phyloP scores from a whole-genome alignment of 2,113 vertebrate species.

The Pangasianodon hypophthalmus region DNA sequence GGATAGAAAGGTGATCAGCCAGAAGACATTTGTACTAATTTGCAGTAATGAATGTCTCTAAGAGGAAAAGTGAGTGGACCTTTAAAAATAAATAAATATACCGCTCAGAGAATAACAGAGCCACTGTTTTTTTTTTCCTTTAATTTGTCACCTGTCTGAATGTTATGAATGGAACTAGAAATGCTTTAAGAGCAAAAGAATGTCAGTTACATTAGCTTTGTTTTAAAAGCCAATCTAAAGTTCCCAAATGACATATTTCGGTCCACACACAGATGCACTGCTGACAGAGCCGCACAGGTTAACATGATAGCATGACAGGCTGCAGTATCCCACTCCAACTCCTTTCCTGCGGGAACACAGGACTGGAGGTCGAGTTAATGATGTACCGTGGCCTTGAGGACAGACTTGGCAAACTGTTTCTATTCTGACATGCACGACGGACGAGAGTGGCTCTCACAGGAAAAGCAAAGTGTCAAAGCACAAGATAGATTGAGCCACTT shows the following conservation, averaged over 20 bases:
- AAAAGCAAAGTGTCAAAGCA: conserved; percentile 28
- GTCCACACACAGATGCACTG: not conserved
- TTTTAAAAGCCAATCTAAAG: not conserved
- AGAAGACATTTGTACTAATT: not conserved
- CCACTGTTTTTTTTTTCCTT: not conserved
- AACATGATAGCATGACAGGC: not conserved
- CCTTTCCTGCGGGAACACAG: not conserved
- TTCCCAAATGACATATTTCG: not conserved
- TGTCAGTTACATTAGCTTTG: not conserved
- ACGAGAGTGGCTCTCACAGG: conserved; percentile 37
- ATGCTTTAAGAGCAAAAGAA: not conserved
- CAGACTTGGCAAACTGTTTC: conserved; percentile 3
- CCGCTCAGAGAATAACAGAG: not conserved
- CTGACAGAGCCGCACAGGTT: not conserved
- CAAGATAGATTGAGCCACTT: conserved; percentile 23
- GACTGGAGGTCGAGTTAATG: not conserved
- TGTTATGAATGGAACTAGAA: not conserved
- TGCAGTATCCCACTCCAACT: not conserved
- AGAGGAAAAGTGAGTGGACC: not conserved
- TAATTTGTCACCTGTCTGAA: not conserved
- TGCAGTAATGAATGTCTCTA: not conserved
- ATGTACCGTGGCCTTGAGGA: conserved; percentile 3
- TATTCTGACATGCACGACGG: conserved; percentile 31
- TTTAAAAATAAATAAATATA: not conserved
- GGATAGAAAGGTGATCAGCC: not conserved